A percentile compares a stretch with the other conserved stretches of the same genome.
These are phyloP conservation scores for Mixornis gularis DNA, from an alignment of 2,113 vertebrate species.

Conservation along the genomic window DNA sequence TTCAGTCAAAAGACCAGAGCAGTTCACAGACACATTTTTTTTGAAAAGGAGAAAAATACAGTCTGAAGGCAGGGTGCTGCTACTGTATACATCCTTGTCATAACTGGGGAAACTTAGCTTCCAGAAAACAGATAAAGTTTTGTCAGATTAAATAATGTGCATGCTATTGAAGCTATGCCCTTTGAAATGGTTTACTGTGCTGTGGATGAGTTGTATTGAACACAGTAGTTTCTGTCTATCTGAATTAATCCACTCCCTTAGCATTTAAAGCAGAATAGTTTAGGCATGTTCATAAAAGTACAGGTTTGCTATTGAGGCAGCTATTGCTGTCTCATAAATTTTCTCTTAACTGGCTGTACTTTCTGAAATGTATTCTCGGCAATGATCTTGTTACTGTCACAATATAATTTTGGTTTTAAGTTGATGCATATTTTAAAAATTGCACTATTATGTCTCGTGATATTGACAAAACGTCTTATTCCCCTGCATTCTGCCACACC, in stretches of 20 bases:
- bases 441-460: not conserved
- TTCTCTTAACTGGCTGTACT: not conserved
- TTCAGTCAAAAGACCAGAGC: not conserved
- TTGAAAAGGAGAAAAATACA: not conserved
- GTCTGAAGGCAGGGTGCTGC: not conserved
- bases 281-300: not conserved
- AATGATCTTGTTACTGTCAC: not conserved
- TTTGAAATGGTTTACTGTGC: not conserved
- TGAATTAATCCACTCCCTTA: not conserved
- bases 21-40: not conserved
- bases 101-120: not conserved
- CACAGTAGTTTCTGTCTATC: not conserved
- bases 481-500: not conserved
- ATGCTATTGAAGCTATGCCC: not conserved
- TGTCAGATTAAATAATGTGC: not conserved
- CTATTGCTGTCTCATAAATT: not conserved
- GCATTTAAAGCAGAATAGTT: not conserved
- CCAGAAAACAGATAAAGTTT: not conserved
- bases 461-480: not conserved
- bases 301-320: not conserved
- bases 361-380: not conserved
- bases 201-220: not conserved
- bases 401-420: not conserved
- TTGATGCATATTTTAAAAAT: not conserved
- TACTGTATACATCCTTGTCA: not conserved